A percentile compares a stretch with the other conserved stretches of the same genome.
These are phyloP conservation scores for Atta colombica DNA, from an alignment of 1,140 invertebrate genomes.

Conservation along the genomic window DNA sequence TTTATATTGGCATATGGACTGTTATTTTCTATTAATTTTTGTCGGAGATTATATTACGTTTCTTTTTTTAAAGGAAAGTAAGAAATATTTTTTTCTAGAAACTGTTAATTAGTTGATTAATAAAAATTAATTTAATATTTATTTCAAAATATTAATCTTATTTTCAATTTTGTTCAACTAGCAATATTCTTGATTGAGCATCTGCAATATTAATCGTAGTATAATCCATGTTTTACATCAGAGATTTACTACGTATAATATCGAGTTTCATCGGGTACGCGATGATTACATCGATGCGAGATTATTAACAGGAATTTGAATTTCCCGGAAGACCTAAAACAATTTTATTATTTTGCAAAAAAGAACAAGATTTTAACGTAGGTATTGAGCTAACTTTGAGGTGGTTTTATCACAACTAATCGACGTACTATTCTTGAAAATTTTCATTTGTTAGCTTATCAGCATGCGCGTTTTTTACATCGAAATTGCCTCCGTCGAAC, in stretches of 20 bases:
- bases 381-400: not conserved
- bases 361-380: not conserved
- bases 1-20: not conserved
- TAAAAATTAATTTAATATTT: constrained; percentile 11
- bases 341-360: constrained; percentile 23
- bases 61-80: not conserved
- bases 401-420: constrained; percentile 11
- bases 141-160: not conserved
- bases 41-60: not conserved
- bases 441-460: constrained; percentile 39
- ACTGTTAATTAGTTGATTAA: not conserved
- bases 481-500: constrained; percentile 22
- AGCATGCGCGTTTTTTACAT: not conserved
- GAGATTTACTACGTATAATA: not conserved
- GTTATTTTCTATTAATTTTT: not conserved
- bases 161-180: not conserved
- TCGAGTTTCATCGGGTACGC: not conserved
- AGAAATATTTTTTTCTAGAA: not conserved
- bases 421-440: not conserved
- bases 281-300: not conserved
- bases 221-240: not conserved
- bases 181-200: too few species aligned
- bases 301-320: constrained; percentile 11
- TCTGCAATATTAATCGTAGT: not conserved
- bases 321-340: not conserved